Evolutionary conservation across 2,113 vertebrate genomes (phyloP).

Genomic region (Daboia siamensis): DNA sequence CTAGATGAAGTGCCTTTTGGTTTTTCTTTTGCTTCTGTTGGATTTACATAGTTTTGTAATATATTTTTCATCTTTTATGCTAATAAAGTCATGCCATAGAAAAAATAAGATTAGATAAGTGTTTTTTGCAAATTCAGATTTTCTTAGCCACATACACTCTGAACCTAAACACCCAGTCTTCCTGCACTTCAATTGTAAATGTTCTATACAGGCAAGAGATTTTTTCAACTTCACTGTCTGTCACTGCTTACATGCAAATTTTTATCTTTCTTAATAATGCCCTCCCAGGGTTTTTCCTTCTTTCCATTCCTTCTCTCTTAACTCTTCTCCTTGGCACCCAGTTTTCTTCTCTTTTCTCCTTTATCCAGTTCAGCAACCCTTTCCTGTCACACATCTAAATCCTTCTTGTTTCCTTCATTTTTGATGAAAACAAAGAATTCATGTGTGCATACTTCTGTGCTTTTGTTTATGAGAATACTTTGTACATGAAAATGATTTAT

Average conservation of each 20-base stretch:
- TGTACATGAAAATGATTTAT: not conserved
- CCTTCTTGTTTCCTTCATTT: not conserved
- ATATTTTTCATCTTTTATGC: not conserved
- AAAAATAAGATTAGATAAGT: not conserved
- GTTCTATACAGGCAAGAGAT: not conserved
- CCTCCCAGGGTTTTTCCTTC: not conserved
- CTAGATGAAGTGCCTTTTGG: not conserved
- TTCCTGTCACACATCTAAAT: not conserved
- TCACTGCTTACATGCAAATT: not conserved
- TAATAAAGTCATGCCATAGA: not conserved
- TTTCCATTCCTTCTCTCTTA: not conserved
- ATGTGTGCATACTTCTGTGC: not conserved
- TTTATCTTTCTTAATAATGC: not conserved
- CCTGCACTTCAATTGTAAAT: not conserved
- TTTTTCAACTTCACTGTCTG: not conserved
- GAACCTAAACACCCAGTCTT: not conserved
- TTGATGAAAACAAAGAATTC: not conserved
- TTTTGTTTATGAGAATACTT: not conserved
- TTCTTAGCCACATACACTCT: not conserved
- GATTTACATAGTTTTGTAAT: not conserved
- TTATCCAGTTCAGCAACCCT: not conserved
- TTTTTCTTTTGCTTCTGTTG: too few species aligned
- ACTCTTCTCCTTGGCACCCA: not conserved
- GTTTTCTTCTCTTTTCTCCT: not conserved
- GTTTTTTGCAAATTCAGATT: not conserved